These are phyloP conservation scores for Garrulus glandarius DNA, from an alignment of 2,797 vertebrate genomes.

Conservation along the genomic window DNA sequence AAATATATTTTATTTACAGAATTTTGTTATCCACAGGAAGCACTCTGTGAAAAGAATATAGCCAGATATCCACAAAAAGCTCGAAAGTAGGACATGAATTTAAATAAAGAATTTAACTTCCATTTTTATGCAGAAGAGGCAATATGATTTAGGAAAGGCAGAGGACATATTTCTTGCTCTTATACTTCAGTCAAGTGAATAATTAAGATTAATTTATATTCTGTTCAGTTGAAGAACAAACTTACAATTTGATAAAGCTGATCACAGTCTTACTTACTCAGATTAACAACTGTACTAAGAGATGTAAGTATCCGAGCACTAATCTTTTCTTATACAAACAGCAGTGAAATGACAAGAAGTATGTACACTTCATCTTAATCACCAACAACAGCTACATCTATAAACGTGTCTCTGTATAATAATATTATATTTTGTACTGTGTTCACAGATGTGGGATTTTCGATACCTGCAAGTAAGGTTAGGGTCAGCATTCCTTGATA, in stretches of 20 bases:
- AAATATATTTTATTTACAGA: not conserved
- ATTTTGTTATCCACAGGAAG: not conserved
- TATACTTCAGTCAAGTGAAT: not conserved
- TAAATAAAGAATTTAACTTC: not conserved
- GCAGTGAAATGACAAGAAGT: not conserved
- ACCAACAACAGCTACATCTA: not conserved
- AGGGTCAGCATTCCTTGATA: constrained; percentile 90
- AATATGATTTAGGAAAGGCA: not conserved
- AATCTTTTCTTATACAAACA: not conserved
- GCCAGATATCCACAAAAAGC: not conserved
- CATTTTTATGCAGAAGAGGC: not conserved
- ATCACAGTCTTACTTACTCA: not conserved
- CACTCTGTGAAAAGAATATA: not conserved
- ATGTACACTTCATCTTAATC: not conserved
- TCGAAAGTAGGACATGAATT: not conserved
- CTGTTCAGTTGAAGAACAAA: not conserved
- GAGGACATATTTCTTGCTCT: not conserved
- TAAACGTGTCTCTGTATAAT: not conserved
- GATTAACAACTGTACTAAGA: not conserved
- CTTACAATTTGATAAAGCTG: not conserved
- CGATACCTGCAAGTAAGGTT: constrained; percentile 86
- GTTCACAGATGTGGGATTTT: not conserved
- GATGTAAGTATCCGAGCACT: not conserved
- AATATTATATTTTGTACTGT: not conserved
- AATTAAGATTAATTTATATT: not conserved